phyloP scores from a whole-genome alignment of 2,113 vertebrate genomes.

The Tachysurus fulvidraco region DNA sequence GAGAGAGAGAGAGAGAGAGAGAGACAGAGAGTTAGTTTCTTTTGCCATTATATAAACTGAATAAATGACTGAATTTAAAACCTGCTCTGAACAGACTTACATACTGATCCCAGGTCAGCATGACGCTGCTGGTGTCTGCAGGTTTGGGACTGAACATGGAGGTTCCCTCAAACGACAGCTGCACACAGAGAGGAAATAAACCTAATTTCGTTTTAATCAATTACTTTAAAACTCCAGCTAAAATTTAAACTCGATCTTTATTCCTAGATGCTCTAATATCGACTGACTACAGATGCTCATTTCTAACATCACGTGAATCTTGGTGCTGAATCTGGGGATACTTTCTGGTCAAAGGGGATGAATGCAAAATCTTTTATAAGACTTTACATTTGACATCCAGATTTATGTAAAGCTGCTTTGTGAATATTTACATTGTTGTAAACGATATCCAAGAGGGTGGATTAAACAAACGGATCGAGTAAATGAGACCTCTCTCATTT shows the following conservation, averaged over 20 bases:
- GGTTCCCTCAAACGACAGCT: slow-evolving; percentile 82
- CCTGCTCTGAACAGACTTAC: slow-evolving; percentile 74
- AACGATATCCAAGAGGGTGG: too few relatives aligned
- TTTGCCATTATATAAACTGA: not conserved
- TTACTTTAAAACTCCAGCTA: too few relatives aligned
- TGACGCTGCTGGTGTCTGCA: slow-evolving; percentile 91
- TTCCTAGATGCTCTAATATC: not conserved
- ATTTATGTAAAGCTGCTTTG: too few relatives aligned
- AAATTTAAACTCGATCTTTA: not conserved
- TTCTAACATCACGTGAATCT: too few relatives aligned
- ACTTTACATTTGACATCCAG: too few relatives aligned
- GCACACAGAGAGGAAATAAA: not conserved
- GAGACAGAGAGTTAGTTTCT: not conserved
- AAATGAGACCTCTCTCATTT: too few relatives aligned
- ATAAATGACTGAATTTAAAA: not conserved
- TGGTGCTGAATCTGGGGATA: too few relatives aligned
- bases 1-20: not conserved
- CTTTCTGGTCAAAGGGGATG: too few relatives aligned
- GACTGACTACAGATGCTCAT: too few relatives aligned
- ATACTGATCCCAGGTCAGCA: slow-evolving; percentile 87
- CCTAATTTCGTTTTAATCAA: not conserved
- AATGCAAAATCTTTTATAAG: too few relatives aligned
- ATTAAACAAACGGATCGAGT: too few relatives aligned
- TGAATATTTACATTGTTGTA: too few relatives aligned
- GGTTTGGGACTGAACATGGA: slow-evolving; percentile 90